Base-by-base conservation (phyloP, 2,888 invertebrate genomes). In the Ferdinandea cuprea region DNA sequence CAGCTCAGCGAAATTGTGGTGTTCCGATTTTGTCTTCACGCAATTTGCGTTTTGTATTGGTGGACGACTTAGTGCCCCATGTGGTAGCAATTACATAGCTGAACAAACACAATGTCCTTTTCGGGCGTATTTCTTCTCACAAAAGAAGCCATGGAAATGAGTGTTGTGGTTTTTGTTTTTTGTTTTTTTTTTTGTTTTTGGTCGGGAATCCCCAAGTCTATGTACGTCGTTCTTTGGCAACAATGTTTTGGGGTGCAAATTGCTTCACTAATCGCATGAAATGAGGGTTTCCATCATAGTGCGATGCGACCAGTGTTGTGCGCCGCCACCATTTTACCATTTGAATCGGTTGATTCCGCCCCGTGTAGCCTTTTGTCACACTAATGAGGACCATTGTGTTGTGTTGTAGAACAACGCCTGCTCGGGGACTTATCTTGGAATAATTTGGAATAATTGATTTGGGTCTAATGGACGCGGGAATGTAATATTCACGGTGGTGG, bases 401-500 rank as follows among this genome's bases (percentile, higher is more conserved):
- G 50, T 56, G 52, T 42, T 9, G 52, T 42, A 7, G 42, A 28
- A 35, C 17, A 32, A 42, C 66, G 68, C 68, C 83, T 56, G 80
- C 48, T 63, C 56, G 63, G 79, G 61, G 68, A 71, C 65, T 81
- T 77, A 71, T 77, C 81, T 83, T 77, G 77, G 44, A 77, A 77
- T 83, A 72, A 83, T 83, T 78, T 73, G 28, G 68, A 73, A 83
- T 83, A 83, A 83, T 83, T 83, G 83, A 83, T 83, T 78, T 68
- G 58, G 61, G 59, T 66, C 65, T 72, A 72, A 77, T 77, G 83
- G 78, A 63, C 65, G 58, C 66, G 77, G 71, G 63, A 78, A 78
- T 66, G 66, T 72, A 71, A 72, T 66, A 30, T 72, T 78, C 50
- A 37, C 32, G 44, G 56, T 13, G 65, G 46, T 8, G 58, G 42